Percentiles rank a stretch among this genome's conserved stretches.
phyloP scores from a whole-genome alignment of 2,888 invertebrate species.

The Criorhina ranunculi region DNA sequence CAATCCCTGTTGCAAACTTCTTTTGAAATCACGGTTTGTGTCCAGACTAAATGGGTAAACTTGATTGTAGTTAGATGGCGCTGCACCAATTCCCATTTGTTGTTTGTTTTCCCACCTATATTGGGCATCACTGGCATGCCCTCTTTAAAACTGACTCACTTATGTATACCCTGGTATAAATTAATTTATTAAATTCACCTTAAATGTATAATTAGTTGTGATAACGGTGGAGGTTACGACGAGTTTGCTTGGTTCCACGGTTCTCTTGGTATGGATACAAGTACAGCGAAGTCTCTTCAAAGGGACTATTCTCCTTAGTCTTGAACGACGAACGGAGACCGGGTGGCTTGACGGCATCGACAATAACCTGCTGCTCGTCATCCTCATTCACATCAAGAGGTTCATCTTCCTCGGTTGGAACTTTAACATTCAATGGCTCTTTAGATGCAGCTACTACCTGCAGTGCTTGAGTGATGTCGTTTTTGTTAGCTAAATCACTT shows the following conservation, averaged over 20 bases:
- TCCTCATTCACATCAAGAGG: constrained; percentile 79
- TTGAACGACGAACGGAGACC: constrained; percentile 63
- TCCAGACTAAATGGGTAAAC: too few species aligned
- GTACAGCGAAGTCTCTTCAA: constrained; percentile 81
- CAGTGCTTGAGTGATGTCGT: constrained; percentile 80
- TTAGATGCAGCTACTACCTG: constrained; percentile 78
- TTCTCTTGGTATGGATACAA: constrained; percentile 81
- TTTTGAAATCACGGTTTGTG: too few species aligned
- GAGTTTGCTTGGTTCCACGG: constrained; percentile 22
- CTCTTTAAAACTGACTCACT: neutral
- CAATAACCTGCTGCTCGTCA: constrained; percentile 80
- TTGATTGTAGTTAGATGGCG: too few species aligned
- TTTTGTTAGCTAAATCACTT: constrained; percentile 80
- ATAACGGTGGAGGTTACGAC: constrained; percentile 20
- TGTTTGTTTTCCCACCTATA: too few species aligned
- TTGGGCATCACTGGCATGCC: too few species aligned
- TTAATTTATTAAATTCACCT: constrained; percentile 2
- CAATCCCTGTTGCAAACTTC: too few species aligned
- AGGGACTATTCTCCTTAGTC: constrained; percentile 78
- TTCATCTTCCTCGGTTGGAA: constrained; percentile 78
- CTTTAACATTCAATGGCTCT: constrained; percentile 57
- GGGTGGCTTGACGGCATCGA: constrained; percentile 57
- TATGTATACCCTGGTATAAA: neutral
- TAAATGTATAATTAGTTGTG: constrained; percentile 25
- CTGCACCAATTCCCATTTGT: too few species aligned